Evolutionary conservation across 92 coral and sea anemone species (phyloP).

Genomic region (Phenganax marumi): DNA sequence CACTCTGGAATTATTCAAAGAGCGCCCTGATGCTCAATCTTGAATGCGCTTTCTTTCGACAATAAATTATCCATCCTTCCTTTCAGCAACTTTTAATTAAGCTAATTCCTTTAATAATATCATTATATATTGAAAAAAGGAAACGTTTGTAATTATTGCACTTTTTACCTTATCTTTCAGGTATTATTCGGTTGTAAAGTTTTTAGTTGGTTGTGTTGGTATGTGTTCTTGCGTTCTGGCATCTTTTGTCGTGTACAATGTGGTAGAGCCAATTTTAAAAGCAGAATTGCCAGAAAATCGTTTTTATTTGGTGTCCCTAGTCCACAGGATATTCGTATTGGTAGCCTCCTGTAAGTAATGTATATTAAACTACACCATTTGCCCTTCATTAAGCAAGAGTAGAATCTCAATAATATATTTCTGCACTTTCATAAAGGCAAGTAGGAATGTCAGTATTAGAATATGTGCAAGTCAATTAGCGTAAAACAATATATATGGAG

Average conservation of each 20-base stretch:
- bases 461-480: no score
- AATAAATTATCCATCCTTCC: no score
- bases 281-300: slow-evolving; percentile 3
- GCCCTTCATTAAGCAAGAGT: no score
- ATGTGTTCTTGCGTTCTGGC: neutral
- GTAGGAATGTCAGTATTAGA: no score
- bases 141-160: neutral
- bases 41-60: no score
- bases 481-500: no score
- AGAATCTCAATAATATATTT: no score
- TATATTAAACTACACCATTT: no score
- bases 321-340: neutral
- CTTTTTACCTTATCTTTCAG: neutral
- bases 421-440: no score
- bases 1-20: no score
- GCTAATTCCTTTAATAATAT: neutral
- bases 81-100: no score
- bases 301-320: neutral
- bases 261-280: neutral
- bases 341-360: neutral
- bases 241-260: neutral
- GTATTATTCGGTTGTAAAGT: slow-evolving; percentile 6
- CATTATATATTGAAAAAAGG: neutral
- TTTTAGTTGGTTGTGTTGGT: slow-evolving; percentile 3
- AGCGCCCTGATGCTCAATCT: no score